These are phyloP conservation scores for Bradypus variegatus DNA, from an alignment of 2,797 vertebrate genomes.

Conservation along the genomic window DNA sequence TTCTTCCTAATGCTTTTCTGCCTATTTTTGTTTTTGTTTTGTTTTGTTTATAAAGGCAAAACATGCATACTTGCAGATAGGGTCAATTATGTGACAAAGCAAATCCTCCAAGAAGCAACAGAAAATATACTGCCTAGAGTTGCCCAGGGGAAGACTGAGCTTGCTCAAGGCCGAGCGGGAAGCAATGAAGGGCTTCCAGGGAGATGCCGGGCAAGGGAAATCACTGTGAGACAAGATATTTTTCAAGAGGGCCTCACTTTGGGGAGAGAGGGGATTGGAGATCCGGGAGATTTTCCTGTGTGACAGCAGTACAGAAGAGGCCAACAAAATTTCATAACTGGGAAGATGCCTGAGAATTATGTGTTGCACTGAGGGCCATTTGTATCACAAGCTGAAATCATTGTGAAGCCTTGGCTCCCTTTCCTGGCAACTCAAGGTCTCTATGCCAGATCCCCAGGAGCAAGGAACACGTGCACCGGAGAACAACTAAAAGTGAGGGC, in stretches of 20 bases:
- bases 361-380: constrained; percentile 30
- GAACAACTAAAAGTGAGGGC: not conserved
- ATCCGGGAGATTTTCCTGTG: constrained; percentile 23
- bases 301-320: constrained; percentile 20
- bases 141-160: not conserved
- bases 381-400: constrained; percentile 26
- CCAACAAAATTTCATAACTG: constrained; percentile 47
- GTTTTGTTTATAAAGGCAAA: not conserved
- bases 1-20: not conserved
- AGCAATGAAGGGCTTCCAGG: not conserved
- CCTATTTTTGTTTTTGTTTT: not conserved
- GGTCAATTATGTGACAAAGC: constrained; percentile 18
- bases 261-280: constrained; percentile 8
- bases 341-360: constrained; percentile 39
- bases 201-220: not conserved
- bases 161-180: not conserved
- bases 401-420: constrained; percentile 30
- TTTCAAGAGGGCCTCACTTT: constrained; percentile 34
- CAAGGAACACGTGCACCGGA: rapidly evolving
- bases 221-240: constrained; percentile 34
- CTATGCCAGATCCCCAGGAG: not conserved
- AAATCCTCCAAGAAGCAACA: constrained; percentile 12
- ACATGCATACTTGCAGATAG: not conserved
- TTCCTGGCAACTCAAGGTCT: constrained; percentile 25
- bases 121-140: not conserved